Conservation (phyloP, 1,140 invertebrate genomes). For the Musca domestica region DNA sequence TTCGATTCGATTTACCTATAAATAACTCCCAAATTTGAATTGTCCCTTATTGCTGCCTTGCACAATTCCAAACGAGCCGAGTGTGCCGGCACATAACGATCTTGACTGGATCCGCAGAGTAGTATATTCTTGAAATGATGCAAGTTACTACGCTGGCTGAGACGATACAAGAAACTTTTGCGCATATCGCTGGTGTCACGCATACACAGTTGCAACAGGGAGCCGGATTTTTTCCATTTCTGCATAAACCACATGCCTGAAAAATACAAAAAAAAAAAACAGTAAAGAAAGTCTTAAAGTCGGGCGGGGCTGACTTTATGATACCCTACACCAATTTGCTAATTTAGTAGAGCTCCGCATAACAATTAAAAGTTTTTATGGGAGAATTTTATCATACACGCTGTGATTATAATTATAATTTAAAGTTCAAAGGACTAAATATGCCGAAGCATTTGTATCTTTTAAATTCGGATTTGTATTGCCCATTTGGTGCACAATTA, state of each 20-base stretch:
- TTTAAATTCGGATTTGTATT: no score
- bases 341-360: no score
- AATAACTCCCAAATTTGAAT: conserved; percentile 74
- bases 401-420: no score
- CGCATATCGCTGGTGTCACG: conserved; percentile 85
- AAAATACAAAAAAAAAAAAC: no score
- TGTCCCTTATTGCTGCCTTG: conserved; percentile 87
- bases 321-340: no score
- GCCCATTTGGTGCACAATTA: no score
- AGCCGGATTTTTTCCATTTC: conserved; percentile 96
- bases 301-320: no score
- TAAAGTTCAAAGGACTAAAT: no score
- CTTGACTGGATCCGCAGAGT: conserved; percentile 90
- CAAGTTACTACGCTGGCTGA: conserved; percentile 76
- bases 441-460: no score
- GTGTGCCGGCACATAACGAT: conserved; percentile 91
- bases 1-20: conserved; percentile 63
- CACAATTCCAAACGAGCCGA: conserved; percentile 91
- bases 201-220: conserved; percentile 85
- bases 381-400: no score
- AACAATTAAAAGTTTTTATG: no score
- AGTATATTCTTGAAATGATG: conserved; percentile 89
- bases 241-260: conserved; percentile 99
- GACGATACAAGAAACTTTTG: conserved; percentile 82
- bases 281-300: no score